Base-by-base conservation (phyloP, 2,797 vertebrate genomes). In the Oreonectes daqikongensis region DNA sequence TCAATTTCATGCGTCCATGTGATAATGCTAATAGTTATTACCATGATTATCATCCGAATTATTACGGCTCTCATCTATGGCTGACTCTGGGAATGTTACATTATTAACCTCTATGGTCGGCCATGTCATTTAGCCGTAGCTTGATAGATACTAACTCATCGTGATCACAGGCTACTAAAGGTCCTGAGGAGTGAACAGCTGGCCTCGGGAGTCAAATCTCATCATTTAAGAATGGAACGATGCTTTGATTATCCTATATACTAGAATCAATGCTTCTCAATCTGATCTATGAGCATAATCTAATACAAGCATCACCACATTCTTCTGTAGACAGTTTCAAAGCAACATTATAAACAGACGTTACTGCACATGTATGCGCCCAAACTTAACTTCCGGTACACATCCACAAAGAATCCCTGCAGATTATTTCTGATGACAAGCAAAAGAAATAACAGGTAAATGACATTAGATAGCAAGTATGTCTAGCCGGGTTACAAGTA, bases 21-120 rank as follows among this genome's bases (percentile, higher is more conserved):
- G 64, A 57, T 59, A 59, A 75, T 75, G 24, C 72, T 74, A 61
- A 67, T 75, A 67, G 24, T 75, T 67, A 75, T 75, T 75, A 59
- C 73, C 8, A 3, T 57, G 38, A 75, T 75, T 75, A 75, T 66
- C 64, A 67, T 75, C 52, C 67, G 40, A 75, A 75, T 75, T 75
- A 75, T 67, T 35, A 20, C 17, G 10, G 35, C 63, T 35, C 52
- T 46, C 52, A 32, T 67, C 52, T n/a, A 59, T 65, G 50, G 26
- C 52, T 46, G 35, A 75, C 50, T 66, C 24, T 26, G 0, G 44
- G 50, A 26, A 50, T 57, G n/a, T 75, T 57, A 57, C 67, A 67
- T 67, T 46, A 67, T 67, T 59, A 75, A 75, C 73, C 73, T 75
- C 63, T 57, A 44, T n/a, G 73, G n/a, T 67, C 67, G 57, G 55